phyloP scores from a whole-genome alignment of 2,113 vertebrate genomes.

The Dipodomys merriami region DNA sequence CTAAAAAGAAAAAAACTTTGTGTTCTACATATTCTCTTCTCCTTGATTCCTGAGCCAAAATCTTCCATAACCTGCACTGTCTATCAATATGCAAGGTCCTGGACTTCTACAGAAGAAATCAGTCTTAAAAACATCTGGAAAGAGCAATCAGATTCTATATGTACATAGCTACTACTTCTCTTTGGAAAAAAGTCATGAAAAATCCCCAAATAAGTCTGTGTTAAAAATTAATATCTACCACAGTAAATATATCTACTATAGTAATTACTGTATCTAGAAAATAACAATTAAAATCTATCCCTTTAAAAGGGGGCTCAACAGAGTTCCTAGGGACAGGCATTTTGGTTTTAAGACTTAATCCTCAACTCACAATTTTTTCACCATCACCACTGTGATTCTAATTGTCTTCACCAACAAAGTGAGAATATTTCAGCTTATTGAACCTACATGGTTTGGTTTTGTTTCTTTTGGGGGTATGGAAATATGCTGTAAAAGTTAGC shows the following conservation, averaged over 20 bases:
- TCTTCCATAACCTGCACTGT: neutral
- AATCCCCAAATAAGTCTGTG: conserved; percentile 46
- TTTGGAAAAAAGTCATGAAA: conserved; percentile 45
- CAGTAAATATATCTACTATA: conserved; percentile 65
- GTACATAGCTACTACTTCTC: neutral
- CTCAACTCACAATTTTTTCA: conserved; percentile 52
- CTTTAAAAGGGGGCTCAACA: conserved; percentile 65
- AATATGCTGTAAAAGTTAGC: neutral
- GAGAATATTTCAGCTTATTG: neutral
- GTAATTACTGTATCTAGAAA: conserved; percentile 71
- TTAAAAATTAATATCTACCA: conserved; percentile 64
- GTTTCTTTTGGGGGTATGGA: neutral
- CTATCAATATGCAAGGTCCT: neutral
- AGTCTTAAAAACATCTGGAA: conserved; percentile 31
- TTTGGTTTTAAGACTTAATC: conserved; percentile 62
- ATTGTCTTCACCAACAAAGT: neutral
- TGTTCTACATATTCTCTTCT: neutral
- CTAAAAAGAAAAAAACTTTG: neutral
- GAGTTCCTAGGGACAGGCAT: conserved; percentile 52
- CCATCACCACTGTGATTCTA: conserved; percentile 40
- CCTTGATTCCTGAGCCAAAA: conserved; percentile 52
- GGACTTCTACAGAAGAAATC: conserved; percentile 1
- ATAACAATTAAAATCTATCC: conserved; percentile 69
- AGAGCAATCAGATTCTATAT: conserved; percentile 4
- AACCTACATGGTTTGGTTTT: neutral